phyloP scores from a whole-genome alignment of 2,888 invertebrate species.

The Archaeoteleia sp. region DNA sequence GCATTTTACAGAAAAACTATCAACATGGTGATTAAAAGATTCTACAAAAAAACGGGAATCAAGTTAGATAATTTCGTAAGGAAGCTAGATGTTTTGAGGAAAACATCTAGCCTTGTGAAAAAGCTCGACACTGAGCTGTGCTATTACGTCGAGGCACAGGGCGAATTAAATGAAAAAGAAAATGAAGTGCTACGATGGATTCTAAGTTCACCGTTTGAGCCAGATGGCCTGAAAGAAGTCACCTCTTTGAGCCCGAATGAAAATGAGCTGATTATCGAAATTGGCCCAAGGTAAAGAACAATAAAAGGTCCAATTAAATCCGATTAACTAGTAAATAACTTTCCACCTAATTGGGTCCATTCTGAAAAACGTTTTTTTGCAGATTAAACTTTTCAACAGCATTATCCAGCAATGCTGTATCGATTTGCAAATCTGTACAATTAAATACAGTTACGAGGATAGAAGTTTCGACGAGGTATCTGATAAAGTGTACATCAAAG shows the following conservation, averaged over 20 bases:
- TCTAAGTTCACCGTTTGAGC: constrained; percentile 82
- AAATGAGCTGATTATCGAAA: constrained; percentile 81
- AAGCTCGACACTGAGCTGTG: constrained; percentile 84
- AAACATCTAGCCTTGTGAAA: constrained; percentile 69
- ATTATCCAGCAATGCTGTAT: constrained; percentile 96
- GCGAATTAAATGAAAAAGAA: constrained; percentile 78
- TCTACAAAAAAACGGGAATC: constrained; percentile 78
- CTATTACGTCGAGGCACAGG: constrained; percentile 81
- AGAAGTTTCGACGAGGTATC: constrained; percentile 88
- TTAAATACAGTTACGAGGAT: constrained; percentile 85
- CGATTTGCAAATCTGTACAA: constrained; percentile 92
- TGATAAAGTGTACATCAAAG: constrained; percentile 64
- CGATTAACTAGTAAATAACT: neutral
- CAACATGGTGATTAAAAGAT: constrained; percentile 78
- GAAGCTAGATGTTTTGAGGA: constrained; percentile 57
- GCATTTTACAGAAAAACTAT: too few species aligned
- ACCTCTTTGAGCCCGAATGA: constrained; percentile 74
- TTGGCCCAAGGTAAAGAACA: constrained; percentile 92
- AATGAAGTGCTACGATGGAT: constrained; percentile 85
- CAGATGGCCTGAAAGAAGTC: constrained; percentile 77
- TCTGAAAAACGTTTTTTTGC: constrained; percentile 41
- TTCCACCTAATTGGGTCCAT: neutral
- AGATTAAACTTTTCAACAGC: constrained; percentile 96
- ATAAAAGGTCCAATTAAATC: too few species aligned
- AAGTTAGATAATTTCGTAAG: constrained; percentile 60